These are phyloP conservation scores for Pangasius sanitwongsei DNA, from an alignment of 2,797 vertebrate species.

Conservation along the genomic window DNA sequence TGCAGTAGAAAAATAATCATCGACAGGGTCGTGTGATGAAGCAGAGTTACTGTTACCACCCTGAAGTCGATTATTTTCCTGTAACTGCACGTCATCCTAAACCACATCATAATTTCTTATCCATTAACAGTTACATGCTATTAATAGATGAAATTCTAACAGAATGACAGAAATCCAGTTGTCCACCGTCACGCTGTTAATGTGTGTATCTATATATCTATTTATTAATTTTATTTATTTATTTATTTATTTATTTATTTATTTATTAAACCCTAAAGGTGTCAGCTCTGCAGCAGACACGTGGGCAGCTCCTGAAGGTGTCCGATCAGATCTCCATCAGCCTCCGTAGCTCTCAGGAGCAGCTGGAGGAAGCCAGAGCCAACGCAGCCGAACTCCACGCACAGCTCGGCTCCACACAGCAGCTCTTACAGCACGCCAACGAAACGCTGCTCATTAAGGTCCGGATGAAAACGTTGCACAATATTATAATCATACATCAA, in stretches of 20 bases:
- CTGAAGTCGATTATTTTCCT: not conserved
- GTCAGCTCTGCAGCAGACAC: constrained; percentile 69
- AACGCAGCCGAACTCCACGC: constrained; percentile 69
- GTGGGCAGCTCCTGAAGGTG: constrained; percentile 68
- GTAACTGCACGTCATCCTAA: not conserved
- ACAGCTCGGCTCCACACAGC: constrained; percentile 72
- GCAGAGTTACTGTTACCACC: not conserved
- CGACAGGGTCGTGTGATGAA: too few species aligned
- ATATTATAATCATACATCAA: too few species aligned
- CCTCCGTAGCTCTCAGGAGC: constrained; percentile 70
- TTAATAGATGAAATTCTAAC: not conserved
- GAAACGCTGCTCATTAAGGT: constrained; percentile 79
- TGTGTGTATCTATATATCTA: too few species aligned
- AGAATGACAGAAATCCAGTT: not conserved
- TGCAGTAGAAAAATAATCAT: not conserved
- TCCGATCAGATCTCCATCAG: constrained; percentile 62
- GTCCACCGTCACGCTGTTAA: not conserved
- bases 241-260: not conserved
- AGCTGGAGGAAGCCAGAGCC: constrained; percentile 75
- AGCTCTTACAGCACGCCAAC: constrained; percentile 71
- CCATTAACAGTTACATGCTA: not conserved
- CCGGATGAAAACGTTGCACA: not conserved
- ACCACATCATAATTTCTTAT: too few species aligned
- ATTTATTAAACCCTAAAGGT: constrained; percentile 58
- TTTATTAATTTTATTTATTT: too few species aligned